Base-by-base conservation (phyloP, 2,797 vertebrate genomes). In the Rhadinocentrus ornatus region DNA sequence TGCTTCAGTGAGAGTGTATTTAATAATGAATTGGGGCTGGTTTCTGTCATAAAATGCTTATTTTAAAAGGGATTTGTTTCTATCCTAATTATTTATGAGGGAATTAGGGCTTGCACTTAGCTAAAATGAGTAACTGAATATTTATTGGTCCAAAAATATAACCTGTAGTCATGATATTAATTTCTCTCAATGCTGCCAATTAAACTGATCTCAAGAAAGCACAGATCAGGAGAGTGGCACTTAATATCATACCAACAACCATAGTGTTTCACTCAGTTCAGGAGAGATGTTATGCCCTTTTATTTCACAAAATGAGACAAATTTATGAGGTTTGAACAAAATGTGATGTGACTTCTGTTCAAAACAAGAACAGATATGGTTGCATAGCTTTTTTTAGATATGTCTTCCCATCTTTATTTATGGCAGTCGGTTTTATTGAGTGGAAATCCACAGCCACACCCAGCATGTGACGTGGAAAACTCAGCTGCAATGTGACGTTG, bases 11-110 rank as follows among this genome's bases (percentile, higher is more conserved):
- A 48, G 44, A 71, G 61, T 75, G 56, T 80, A 70, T 78, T 77
- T 15, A 84, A 82, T 82, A 77, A 90, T 78, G 65, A 75, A 84
- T 77, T 39, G 37, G 34, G 61, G 59, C 27, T 68, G 12, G 60
- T 70, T 80, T 73, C 27, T 2, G 73, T 86, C 63, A 70, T 72
- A 69, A 77, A 75, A 75, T 41, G 46, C 35, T 62, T 29, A 27
- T 73, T 72, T 74, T 78, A 75, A 61, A 44, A 31, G 18, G 41
- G 6, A 77, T 55, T 81, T 83, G 48, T 83, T 75, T 59, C 26
- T 69, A 52, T 41, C 39, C 52, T 53, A 60, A 84, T 82, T 80
- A 71, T 77, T 78, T 35, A 79, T 78, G 59, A 71, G 62, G 37
- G 68, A 85, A 71, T 81, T 22, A 74, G 75, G 78, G 56, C 59